phyloP scores from a whole-genome alignment of 2,113 vertebrate species.

The Neodontobutis hainanensis region DNA sequence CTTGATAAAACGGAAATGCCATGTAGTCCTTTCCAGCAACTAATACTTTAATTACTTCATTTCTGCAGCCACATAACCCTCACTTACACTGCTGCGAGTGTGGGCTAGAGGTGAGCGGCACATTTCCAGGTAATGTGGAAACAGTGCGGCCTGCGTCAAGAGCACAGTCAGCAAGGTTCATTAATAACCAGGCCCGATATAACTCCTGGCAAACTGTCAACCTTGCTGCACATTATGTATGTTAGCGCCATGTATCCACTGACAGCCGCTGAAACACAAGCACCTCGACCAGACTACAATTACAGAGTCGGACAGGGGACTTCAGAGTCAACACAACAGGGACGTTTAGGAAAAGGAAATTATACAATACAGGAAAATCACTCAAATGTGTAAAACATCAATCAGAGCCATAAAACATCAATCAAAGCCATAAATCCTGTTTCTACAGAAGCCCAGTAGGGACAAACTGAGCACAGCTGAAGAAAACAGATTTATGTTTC shows the following conservation, averaged over 20 bases:
- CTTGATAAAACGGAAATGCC: too few relatives aligned
- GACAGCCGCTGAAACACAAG: slow-evolving; percentile 52
- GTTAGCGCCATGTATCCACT: slow-evolving; percentile 37
- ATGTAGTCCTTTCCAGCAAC: too few relatives aligned
- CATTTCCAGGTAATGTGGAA: slow-evolving; percentile 71
- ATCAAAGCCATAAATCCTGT: too few relatives aligned
- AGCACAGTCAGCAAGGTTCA: slow-evolving; percentile 47
- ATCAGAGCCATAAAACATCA: too few relatives aligned
- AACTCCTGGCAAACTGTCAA: slow-evolving; percentile 50
- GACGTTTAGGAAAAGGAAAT: background rate
- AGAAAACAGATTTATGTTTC: too few relatives aligned
- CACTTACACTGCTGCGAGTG: background rate
- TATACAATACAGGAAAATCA: background rate
- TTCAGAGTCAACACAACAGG: background rate
- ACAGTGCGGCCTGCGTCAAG: slow-evolving; percentile 51
- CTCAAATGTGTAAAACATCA: background rate
- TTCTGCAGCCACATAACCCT: slow-evolving; percentile 1
- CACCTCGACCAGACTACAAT: slow-evolving; percentile 7
- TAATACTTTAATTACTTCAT: too few relatives aligned
- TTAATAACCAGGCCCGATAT: slow-evolving; percentile 66
- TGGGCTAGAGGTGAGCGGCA: slow-evolving; percentile 46
- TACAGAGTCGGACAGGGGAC: slow-evolving; percentile 5
- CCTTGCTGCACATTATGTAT: slow-evolving; percentile 43
- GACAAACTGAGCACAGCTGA: too few relatives aligned
- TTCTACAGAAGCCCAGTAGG: too few relatives aligned